phyloP scores from a whole-genome alignment of 2,888 invertebrate species.

The Uropetala carovei region DNA sequence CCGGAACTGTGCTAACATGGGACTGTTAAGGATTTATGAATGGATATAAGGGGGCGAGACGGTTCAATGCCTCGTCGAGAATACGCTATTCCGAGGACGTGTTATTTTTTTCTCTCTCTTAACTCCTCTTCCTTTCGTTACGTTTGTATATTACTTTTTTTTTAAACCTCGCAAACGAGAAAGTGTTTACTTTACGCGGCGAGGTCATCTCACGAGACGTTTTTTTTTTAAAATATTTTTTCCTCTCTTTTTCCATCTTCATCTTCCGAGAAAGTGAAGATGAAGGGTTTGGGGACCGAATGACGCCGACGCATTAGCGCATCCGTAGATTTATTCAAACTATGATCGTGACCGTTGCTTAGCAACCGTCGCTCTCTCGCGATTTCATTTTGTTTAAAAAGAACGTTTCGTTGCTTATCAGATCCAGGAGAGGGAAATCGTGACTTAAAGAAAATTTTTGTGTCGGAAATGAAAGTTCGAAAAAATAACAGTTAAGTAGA shows the following conservation, averaged over 20 bases:
- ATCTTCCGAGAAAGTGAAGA: not conserved
- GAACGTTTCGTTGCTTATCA: too few relatives aligned
- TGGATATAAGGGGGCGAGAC: not conserved
- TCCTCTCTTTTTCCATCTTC: not conserved
- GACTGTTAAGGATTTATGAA: constrained; percentile 22
- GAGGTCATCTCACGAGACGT: not conserved
- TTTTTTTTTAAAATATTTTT: constrained; percentile 15
- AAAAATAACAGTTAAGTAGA: too few relatives aligned
- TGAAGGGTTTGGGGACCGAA: too few relatives aligned
- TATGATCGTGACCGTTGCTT: too few relatives aligned
- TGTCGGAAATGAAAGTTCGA: too few relatives aligned
- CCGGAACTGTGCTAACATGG: constrained; percentile 8
- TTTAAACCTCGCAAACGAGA: not conserved
- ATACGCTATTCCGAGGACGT: not conserved
- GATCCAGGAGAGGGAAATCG: too few relatives aligned
- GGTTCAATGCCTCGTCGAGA: constrained; percentile 5
- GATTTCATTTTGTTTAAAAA: too few relatives aligned
- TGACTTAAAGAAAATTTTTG: too few relatives aligned
- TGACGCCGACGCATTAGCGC: too few relatives aligned
- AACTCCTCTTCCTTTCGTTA: not conserved
- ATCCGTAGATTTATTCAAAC: too few relatives aligned
- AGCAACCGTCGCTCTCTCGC: too few relatives aligned
- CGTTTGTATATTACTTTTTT: too few relatives aligned
- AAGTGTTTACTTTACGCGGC: not conserved
- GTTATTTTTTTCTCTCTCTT: not conserved